Conservation (phyloP, 2,797 vertebrate species). For the Arremon brunneinucha region DNA sequence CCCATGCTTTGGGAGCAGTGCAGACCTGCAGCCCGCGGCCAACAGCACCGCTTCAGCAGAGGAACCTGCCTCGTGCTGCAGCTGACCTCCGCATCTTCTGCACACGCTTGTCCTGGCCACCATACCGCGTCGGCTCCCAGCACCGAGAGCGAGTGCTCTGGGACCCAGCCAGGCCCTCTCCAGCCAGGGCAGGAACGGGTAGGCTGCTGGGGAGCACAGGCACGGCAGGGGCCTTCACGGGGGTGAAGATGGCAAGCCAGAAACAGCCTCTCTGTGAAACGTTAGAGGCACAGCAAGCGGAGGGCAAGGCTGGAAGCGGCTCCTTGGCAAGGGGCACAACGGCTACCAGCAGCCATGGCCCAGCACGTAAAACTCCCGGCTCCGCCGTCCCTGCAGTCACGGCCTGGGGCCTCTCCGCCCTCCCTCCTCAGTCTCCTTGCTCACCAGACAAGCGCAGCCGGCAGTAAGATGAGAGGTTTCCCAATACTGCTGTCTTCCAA, state of each 20-base stretch:
- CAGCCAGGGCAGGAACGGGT: not conserved
- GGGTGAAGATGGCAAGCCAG: not conserved
- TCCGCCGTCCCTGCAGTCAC: not conserved
- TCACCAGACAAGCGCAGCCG: not conserved
- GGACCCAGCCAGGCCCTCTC: not conserved
- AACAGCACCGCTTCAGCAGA: not conserved
- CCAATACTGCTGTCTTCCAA: not conserved
- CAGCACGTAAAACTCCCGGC: fast-evolving
- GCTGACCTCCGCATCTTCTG: not conserved
- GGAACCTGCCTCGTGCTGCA: not conserved
- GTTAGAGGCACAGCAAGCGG: not conserved
- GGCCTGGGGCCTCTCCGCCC: not conserved
- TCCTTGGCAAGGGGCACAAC: not conserved
- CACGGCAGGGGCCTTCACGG: fast-evolving
- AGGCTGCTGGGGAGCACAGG: not conserved
- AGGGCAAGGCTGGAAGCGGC: not conserved
- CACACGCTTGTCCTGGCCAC: not conserved
- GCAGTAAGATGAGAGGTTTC: constrained; percentile 46
- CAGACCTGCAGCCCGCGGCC: not conserved
- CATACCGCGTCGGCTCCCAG: not conserved
- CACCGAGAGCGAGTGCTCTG: fast-evolving
- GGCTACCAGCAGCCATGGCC: not conserved
- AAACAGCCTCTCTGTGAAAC: not conserved
- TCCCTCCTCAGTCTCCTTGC: constrained; percentile 20
- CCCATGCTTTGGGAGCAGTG: not conserved